These are phyloP conservation scores for Pseudolaguvia tuberculata DNA, from an alignment of 2,113 vertebrate genomes.

Conservation along the genomic window DNA sequence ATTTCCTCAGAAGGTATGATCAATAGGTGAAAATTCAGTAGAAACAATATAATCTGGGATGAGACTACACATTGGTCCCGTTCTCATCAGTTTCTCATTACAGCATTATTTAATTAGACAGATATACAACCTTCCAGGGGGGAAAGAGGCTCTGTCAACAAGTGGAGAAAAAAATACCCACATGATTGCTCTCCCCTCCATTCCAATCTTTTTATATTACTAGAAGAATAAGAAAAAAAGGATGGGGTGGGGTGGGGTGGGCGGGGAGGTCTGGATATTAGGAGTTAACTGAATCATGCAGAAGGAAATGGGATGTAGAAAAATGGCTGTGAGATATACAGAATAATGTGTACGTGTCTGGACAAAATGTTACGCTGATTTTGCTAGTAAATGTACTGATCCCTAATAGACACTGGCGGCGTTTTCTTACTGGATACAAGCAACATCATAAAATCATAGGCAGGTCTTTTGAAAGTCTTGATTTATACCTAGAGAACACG, in stretches of 20 bases:
- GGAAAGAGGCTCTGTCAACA: slow-evolving; percentile 25
- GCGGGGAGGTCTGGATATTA: neutral
- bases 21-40: slow-evolving; percentile 24
- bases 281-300: neutral
- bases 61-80: slow-evolving; percentile 40
- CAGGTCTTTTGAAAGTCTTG: slow-evolving; percentile 4
- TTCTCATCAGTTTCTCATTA: slow-evolving; percentile 37
- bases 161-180: neutral
- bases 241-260: too few species aligned
- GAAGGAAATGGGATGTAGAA: neutral
- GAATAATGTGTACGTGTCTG: neutral
- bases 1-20: slow-evolving; percentile 31
- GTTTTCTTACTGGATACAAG: neutral
- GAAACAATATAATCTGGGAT: slow-evolving; percentile 41
- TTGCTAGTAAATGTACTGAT: neutral
- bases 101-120: slow-evolving; percentile 50
- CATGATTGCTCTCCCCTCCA: neutral
- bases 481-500: slow-evolving; percentile 27
- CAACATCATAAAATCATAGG: neutral
- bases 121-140: slow-evolving; percentile 48
- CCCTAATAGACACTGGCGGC: neutral
- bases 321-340: neutral
- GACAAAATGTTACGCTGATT: neutral
- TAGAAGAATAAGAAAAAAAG: neutral
- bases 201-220: slow-evolving; percentile 28